Evolutionary conservation across 2,797 vertebrate genomes (phyloP), one percentile per base, ranked within the genome.

Genomic region (Telmatherina bonti): DNA sequence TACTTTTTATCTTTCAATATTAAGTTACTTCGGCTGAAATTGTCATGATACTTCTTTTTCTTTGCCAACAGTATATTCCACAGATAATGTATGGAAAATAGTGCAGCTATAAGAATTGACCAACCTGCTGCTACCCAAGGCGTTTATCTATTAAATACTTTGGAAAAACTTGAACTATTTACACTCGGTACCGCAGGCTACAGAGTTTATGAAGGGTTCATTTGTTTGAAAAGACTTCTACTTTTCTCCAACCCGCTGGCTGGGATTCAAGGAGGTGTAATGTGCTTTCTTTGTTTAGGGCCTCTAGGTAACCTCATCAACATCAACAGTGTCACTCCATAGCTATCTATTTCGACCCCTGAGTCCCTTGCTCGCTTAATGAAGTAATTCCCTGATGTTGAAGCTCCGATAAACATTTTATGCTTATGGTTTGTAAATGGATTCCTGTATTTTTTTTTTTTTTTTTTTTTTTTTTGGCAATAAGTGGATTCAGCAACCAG

Each of bases 181-280:
- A 31, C 38, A 15, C 15, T 62, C 7, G 36, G 54, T 20, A 36
- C 38, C 9, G 12, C 59, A 56, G 67, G 69, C 43, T 60, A 29
- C 2, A 18, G 33, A 30, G 27, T 74, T 70, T 61, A 81, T 67
- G 41, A 77, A 56, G 41, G 61, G 15, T 75, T 87, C 56, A 79
- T 82, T 79, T 66, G 61, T 82, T 70, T 76, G 54, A 78, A 78
- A 38, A 62, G 82, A 56, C 29, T 8, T 26, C 49, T n/a, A 16
- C n/a, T 71, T 30, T 72, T 64, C 67, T 82, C 38, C 30, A 56
- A 47, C 57, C 59, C 65, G n/a, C 56, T 29, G 61, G 74, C 67
- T 58, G 27, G 5, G 51, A 63, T 59, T 72, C 51, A 55, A 24
- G 35, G 62, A 53, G 64, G 45, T 49, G 27, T 57, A 64, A 70